Evolutionary conservation across 2,113 vertebrate species (phyloP).

Genomic region (Brachypodius melanocephalos): DNA sequence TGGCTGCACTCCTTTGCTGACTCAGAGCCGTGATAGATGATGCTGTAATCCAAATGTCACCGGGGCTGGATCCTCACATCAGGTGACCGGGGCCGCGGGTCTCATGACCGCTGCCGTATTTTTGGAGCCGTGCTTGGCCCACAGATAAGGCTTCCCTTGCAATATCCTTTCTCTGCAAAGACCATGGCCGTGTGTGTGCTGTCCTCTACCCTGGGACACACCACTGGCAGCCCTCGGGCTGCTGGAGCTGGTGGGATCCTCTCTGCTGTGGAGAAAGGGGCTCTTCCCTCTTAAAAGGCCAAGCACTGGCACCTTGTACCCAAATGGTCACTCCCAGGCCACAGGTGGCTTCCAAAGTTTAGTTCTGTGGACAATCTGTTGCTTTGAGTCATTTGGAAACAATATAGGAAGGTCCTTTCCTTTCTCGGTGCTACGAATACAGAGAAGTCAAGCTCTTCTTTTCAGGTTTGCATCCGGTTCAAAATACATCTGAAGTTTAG

Average conservation of each 20-base stretch:
- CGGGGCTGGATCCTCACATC: not conserved
- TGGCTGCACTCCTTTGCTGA: not conserved
- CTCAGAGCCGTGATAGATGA: slow-evolving; percentile 5
- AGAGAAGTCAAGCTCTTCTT: not conserved
- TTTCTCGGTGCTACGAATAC: not conserved
- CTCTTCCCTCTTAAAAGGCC: not conserved
- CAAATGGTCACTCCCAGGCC: not conserved
- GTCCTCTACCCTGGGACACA: not conserved
- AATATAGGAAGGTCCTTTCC: not conserved
- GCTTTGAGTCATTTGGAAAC: not conserved
- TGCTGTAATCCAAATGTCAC: slow-evolving; percentile 60
- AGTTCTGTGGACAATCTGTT: not conserved
- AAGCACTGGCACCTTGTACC: not conserved
- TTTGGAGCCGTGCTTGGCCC: not conserved
- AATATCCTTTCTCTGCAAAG: not conserved
- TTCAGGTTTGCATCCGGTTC: not conserved
- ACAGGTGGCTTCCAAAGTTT: not conserved
- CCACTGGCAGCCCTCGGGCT: accelerated
- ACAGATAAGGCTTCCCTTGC: not conserved
- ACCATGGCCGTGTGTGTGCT: accelerated
- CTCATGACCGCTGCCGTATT: slow-evolving; percentile 47
- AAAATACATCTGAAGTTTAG: not conserved
- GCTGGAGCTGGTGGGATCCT: not conserved
- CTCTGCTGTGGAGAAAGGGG: not conserved
- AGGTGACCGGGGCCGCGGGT: accelerated